phyloP scores from a whole-genome alignment of 2,797 vertebrate species.

The Mycteria americana region DNA sequence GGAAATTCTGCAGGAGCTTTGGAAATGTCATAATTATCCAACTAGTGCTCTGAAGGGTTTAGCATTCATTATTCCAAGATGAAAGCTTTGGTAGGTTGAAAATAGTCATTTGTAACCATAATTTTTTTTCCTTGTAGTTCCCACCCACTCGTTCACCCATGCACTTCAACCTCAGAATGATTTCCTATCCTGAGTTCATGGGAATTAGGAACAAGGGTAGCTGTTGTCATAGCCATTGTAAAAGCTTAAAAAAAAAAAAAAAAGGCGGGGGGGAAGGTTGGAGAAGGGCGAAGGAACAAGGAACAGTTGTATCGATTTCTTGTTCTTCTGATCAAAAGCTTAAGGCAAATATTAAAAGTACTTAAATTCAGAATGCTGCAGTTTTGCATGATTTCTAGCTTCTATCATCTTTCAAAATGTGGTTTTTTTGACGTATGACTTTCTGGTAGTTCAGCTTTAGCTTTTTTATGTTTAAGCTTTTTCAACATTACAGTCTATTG shows the following conservation, averaged over 20 bases:
- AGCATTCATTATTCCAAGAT: slow-evolving; percentile 42
- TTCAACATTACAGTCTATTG: neutral
- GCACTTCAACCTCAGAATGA: slow-evolving; percentile 49
- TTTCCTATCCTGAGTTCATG: slow-evolving; percentile 67
- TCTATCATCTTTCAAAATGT: neutral
- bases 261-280: neutral
- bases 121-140: neutral
- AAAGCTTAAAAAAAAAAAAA: neutral
- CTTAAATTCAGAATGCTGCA: neutral
- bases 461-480: neutral
- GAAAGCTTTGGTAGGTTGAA: slow-evolving; percentile 55
- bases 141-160: slow-evolving; percentile 56
- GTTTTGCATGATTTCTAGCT: neutral
- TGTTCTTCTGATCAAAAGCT: slow-evolving; percentile 54
- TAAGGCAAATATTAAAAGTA: neutral
- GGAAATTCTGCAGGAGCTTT: slow-evolving; percentile 6
- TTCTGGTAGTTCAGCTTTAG: neutral
- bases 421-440: neutral
- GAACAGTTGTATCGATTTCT: slow-evolving; percentile 44
- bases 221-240: slow-evolving; percentile 52
- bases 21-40: slow-evolving; percentile 22
- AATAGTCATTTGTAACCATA: slow-evolving; percentile 53
- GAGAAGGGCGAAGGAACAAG: neutral
- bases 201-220: slow-evolving; percentile 62
- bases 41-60: neutral